These are phyloP conservation scores for Drosophila meridiana DNA, from an alignment of 2,888 invertebrate genomes.

Conservation along the genomic window DNA sequence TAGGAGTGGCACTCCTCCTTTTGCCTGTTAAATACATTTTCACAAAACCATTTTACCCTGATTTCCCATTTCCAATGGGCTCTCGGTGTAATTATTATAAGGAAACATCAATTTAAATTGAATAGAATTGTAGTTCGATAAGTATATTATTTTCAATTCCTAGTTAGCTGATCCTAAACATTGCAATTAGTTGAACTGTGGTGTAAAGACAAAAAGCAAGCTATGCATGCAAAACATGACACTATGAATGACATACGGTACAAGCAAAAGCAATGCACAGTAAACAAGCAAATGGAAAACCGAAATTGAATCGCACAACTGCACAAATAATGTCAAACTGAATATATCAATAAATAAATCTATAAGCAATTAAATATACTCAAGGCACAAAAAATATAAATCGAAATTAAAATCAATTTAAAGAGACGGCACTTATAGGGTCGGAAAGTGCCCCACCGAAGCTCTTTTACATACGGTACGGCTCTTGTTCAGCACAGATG, in stretches of 20 bases:
- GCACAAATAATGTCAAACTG: conserved; percentile 25
- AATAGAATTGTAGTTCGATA: conserved; percentile 13
- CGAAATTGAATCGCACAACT: conserved; percentile 30
- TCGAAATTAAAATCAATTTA: conserved; percentile 71
- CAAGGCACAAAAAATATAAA: conserved; percentile 38
- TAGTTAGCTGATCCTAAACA: conserved; percentile 38
- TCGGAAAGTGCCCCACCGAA: conserved; percentile 4
- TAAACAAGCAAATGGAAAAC: conserved; percentile 41
- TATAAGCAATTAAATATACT: conserved; percentile 37
- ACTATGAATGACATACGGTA: background rate
- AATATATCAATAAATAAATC: conserved; percentile 8
- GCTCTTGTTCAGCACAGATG: conserved; percentile 87
- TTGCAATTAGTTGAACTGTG: conserved; percentile 44
- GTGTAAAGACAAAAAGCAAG: conserved; percentile 32
- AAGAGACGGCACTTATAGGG: background rate
- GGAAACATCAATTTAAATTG: conserved; percentile 57
- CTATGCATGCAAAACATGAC: conserved; percentile 44
- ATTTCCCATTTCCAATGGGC: too few relatives aligned
- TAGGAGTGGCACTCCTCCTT: too few relatives aligned
- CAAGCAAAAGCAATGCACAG: conserved; percentile 3
- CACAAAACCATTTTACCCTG: too few relatives aligned
- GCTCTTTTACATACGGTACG: conserved; percentile 85
- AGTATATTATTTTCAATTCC: background rate
- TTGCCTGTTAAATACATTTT: too few relatives aligned
- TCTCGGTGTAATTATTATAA: conserved; percentile 27